Base-by-base conservation (phyloP, 2,113 vertebrate species). In the Centropristis striata region DNA sequence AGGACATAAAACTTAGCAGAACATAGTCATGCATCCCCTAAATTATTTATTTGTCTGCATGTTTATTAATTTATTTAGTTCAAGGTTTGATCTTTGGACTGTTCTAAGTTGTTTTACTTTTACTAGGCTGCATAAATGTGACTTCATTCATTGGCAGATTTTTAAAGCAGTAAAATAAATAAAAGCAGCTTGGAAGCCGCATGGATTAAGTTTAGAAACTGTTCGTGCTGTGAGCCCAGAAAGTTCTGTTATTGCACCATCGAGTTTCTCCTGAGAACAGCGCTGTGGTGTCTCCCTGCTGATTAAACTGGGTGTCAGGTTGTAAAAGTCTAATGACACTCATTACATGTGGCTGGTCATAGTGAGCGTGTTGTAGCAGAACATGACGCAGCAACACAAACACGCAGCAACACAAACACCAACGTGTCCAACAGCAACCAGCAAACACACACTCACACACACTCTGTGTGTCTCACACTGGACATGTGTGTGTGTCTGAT, bases 391-490 rank as follows among this genome's bases (percentile, higher is more conserved):
- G 18, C 27, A 1, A 5, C 59, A 66, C 10, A 42, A 49, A n/a
- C 71, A 60, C 4, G 44, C 36, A 39, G n/a, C n/a, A 53, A 82
- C 37, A 32, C 3, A 37, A 73, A 71, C 61, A 60, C 18, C 12
- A 37, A 76, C 10, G 5, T 23, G 50, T 51, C 41, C 23, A 2
- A 3, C 32, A 23, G 46, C 61, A 32, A 20, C 4, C 23, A 8
- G 10, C 5, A 57, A 55, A 78, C 78, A 63, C 46, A 18, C 36
- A 27, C 1, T 4, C 78, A 63, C 46, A 18, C 36, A 27, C 1
- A 4, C 21, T 41, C 16, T 32, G 2, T 7, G 21, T 3, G 1
- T 27, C 4, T 9, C 20, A 70, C 42, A 0, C 25, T 4, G 27
- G 32, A 70, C 20, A 36, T 2, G 8, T 0, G 0, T 37, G 65